Percentiles rank a stretch among this genome's conserved stretches.
Evolutionary conservation across 2,888 invertebrate genomes (phyloP).

Genomic region (Drosophila algonquin): DNA sequence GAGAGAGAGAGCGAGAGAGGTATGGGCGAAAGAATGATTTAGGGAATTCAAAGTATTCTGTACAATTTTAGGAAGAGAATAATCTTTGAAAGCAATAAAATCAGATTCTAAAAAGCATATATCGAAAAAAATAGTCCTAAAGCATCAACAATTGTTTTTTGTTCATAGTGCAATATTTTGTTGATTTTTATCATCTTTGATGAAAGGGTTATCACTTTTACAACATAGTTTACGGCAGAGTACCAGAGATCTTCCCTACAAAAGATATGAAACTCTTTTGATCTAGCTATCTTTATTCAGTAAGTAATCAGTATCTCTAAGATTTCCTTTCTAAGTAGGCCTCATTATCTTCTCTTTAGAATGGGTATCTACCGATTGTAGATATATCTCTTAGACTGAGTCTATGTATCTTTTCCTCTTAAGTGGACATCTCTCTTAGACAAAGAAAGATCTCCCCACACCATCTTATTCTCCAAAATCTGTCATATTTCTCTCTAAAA

Average conservation of each 20-base stretch:
- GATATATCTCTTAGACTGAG: background rate
- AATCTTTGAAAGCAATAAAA: too few species aligned
- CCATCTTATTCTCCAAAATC: background rate
- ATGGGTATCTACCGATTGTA: background rate
- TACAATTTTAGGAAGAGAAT: too few species aligned
- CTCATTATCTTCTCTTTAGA: background rate
- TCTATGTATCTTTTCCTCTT: background rate
- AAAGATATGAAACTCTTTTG: too few species aligned
- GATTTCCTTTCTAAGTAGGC: background rate
- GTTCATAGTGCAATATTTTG: too few species aligned
- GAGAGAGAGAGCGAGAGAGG: background rate
- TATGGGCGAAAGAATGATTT: background rate
- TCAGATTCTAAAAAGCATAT: too few species aligned
- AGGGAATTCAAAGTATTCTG: background rate
- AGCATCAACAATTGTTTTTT: too few species aligned
- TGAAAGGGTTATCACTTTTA: too few species aligned
- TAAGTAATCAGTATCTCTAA: background rate
- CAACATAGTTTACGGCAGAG: background rate
- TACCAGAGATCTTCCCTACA: background rate
- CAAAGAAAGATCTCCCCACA: background rate
- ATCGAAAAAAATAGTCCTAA: too few species aligned
- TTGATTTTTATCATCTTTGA: too few species aligned
- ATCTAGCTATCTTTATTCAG: background rate
- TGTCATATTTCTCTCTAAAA: background rate
- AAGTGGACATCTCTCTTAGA: background rate